phyloP scores from a whole-genome alignment of 1,140 invertebrate species.

The Pissodes strobi region DNA sequence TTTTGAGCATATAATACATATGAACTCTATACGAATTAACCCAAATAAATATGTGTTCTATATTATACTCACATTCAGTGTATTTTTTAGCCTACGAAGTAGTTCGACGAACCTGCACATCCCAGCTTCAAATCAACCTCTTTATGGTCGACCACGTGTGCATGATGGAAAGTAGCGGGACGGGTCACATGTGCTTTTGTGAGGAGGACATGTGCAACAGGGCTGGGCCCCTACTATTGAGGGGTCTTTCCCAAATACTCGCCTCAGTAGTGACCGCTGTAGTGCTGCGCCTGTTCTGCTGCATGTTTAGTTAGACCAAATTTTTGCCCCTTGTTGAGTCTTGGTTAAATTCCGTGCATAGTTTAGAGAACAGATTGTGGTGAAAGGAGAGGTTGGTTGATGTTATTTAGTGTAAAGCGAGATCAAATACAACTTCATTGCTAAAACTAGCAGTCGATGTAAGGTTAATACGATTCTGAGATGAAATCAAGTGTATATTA shows the following conservation, averaged over 20 bases:
- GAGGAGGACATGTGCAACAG: slow-evolving; percentile 94
- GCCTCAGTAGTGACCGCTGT: slow-evolving; percentile 40
- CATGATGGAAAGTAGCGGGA: slow-evolving; percentile 96
- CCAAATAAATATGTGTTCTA: too few relatives aligned
- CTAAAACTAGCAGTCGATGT: too few relatives aligned
- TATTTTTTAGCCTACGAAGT: slow-evolving; percentile 80
- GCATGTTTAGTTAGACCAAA: slow-evolving; percentile 47
- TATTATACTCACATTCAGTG: too few relatives aligned
- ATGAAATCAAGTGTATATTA: too few relatives aligned
- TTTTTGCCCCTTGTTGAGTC: background rate
- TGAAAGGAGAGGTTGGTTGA: background rate
- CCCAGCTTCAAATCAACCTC: slow-evolving; percentile 91
- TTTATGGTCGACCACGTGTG: slow-evolving; percentile 98
- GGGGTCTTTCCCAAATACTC: slow-evolving; percentile 14
- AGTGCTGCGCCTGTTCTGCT: slow-evolving; percentile 44
- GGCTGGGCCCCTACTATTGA: slow-evolving; percentile 35
- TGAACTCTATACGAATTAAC: too few relatives aligned
- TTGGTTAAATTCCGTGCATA: background rate
- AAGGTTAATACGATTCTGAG: too few relatives aligned
- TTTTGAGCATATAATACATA: too few relatives aligned
- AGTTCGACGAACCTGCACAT: slow-evolving; percentile 86
- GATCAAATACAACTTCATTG: too few relatives aligned
- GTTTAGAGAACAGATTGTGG: background rate
- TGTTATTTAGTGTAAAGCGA: background rate
- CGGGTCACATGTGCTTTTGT: slow-evolving; percentile 97